Evolutionary conservation across 1,140 invertebrate species (phyloP), one percentile per base, ranked within the genome.

Genomic region (Lethocerus indicus): DNA sequence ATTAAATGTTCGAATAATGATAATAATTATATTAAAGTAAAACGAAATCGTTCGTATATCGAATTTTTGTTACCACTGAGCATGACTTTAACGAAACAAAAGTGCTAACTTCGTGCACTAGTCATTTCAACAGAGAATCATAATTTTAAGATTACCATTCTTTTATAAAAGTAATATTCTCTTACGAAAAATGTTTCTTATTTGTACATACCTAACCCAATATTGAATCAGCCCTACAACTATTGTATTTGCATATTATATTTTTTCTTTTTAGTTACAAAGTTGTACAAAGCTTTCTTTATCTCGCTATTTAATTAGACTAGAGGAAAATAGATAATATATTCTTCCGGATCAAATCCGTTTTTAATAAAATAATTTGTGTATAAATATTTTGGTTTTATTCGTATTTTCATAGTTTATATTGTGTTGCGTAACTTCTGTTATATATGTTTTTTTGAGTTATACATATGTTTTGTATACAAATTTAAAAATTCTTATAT

Each of bases 391-490:
- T 44, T 25, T 28, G 29, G 42, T 44, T 44, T 44, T 39, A 39
- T 39, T 44, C 25, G 26, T 44, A 44, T 44, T n/a, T 44, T 44
- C 42, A 44, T 44, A 44, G 42, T 44, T 44, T 44, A 44, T 44
- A 44, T 44, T 42, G 25, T 44, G 42, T 44, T 44, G 42, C 29
- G n/a, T n/a, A n/a, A n/a, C 42, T 14, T 27, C 29, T 27, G 26
- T 28, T 44, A n/a, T 26, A 27, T 39, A 39, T 44, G 29, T 28
- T 26, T 27, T 14, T 44, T 28, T 25, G 29, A 44, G 42, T 44
- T 44, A 44, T 44, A 28, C 29, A 44, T 44, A 44, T 44, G 42
- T 44, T 44, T 44, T 44, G 42, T 44, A 44, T 44, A 44, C 42
- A 44, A 27, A n/a, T n/a, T 27, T 28, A 44, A 28, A 44, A 28